Evolutionary conservation across 1,140 invertebrate genomes (phyloP), one percentile per base, ranked within the genome.

Genomic region (Drosophila guanche): DNA sequence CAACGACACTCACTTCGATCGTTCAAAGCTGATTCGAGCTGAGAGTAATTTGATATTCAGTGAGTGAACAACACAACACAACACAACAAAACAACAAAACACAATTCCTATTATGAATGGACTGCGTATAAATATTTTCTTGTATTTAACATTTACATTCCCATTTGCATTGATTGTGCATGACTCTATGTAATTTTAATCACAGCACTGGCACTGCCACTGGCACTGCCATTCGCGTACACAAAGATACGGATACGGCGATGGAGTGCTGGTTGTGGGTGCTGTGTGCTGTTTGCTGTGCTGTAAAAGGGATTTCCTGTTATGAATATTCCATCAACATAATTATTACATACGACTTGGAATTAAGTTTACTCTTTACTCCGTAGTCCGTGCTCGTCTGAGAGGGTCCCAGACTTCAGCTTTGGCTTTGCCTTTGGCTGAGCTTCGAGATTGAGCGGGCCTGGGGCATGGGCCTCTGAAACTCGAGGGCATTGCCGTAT

Each of bases 131-230:
- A 76, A 8, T 0, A 4, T 12, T 37, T 37, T 12, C 52, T 65
- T 60, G 43, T 22, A 54, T 68, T 60, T 52, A 86, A 78, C 60
- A 86, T 85, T 85, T 85, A 77, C 81, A 85, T 85, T 86, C 51
- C 69, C 74, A 88, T 88, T 86, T 88, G 81, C 81, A 85, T 85
- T 85, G 81, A 85, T 85, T 85, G 81, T 85, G 81, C 80, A 81
- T 85, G 80, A 81, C 79, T 86, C 81, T 77, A 86, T 74, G 60
- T 69, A 80, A 75, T 75, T 75, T 75, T 75, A 75, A 75, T 75
- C 72, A 72, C 70, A 72, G 48, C 61, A 61, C 69, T 60, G 59
- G 37, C 50, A 51, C 25, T 33, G 8, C 0, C 29, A 3, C 33
- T 37, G 3, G 43, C 45, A 47, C 12, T n/a, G 33, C n/a, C 47